These are phyloP conservation scores for Drosophila cognata DNA, from an alignment of 2,888 invertebrate species.

Conservation along the genomic window DNA sequence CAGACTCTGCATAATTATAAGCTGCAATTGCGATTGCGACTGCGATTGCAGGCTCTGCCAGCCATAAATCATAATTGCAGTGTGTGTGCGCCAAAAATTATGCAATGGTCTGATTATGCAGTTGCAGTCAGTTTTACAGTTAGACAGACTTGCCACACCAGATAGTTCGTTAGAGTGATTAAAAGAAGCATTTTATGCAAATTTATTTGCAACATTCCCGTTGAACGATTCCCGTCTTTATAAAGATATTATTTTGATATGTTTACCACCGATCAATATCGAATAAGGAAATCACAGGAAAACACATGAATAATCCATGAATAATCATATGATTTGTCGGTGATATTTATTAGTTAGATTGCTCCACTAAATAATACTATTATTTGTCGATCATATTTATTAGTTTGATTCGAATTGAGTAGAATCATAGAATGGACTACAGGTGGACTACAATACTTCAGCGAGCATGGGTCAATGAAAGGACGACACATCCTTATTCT, in stretches of 20 bases:
- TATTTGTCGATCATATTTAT: neutral
- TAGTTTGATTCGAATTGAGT: neutral
- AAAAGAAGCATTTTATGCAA: neutral
- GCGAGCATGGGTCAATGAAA: neutral
- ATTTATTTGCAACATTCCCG: neutral
- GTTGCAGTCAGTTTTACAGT: conserved; percentile 28
- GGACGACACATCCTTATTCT: neutral
- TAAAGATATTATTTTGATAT: neutral
- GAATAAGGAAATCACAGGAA: neutral
- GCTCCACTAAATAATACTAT: too few relatives aligned
- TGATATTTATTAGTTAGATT: neutral
- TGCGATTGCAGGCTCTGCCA: conserved; percentile 54
- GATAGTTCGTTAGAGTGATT: conserved; percentile 19
- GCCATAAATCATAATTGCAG: conserved; percentile 73
- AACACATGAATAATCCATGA: neutral
- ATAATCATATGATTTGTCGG: neutral
- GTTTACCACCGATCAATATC: neutral
- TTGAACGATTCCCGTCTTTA: neutral
- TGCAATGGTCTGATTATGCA: conserved; percentile 75
- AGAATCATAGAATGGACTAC: neutral
- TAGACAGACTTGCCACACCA: conserved; percentile 6
- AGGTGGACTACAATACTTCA: neutral
- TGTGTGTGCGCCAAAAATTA: conserved; percentile 68
- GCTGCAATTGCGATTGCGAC: conserved; percentile 65
- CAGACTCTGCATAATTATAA: conserved; percentile 76